These are phyloP conservation scores for Megalops atlanticus DNA, from an alignment of 2,113 vertebrate species.

Conservation along the genomic window DNA sequence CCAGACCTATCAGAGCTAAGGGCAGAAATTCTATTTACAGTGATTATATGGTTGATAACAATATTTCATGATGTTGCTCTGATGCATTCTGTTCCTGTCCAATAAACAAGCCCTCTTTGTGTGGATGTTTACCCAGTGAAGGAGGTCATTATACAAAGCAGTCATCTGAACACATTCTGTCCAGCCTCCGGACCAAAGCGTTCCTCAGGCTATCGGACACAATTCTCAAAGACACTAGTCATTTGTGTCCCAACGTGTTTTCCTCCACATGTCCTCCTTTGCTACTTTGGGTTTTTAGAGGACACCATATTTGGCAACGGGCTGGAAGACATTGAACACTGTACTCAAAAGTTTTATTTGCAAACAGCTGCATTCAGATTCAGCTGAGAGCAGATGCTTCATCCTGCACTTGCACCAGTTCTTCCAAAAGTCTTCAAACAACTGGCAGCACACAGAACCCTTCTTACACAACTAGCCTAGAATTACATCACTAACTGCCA, in stretches of 20 bases:
- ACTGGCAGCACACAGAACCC: not conserved
- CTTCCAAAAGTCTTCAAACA: not conserved
- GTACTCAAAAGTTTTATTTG: not conserved
- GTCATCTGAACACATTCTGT: constrained; percentile 45
- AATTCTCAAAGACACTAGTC: constrained; percentile 37
- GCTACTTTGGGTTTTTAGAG: not conserved
- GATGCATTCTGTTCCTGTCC: not conserved
- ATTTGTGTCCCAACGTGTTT: constrained; percentile 32
- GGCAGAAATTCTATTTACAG: constrained; percentile 7
- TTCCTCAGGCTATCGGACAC: constrained; percentile 22
- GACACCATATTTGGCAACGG: not conserved
- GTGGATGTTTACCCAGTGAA: constrained; percentile 8
- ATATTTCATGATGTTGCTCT: not conserved
- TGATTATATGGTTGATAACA: constrained; percentile 14
- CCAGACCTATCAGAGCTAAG: not conserved
- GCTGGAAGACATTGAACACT: not conserved
- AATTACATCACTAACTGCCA: not conserved
- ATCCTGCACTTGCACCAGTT: not conserved
- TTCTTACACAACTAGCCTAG: not conserved
- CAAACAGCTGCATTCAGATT: not conserved
- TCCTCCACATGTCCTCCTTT: constrained; percentile 24
- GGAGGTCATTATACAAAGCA: constrained; percentile 18
- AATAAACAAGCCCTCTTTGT: constrained; percentile 44
- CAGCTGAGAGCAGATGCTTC: not conserved
- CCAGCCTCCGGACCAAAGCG: constrained; percentile 41